Base-by-base conservation (phyloP, 2,888 invertebrate species). In the Catocala sponsa region DNA sequence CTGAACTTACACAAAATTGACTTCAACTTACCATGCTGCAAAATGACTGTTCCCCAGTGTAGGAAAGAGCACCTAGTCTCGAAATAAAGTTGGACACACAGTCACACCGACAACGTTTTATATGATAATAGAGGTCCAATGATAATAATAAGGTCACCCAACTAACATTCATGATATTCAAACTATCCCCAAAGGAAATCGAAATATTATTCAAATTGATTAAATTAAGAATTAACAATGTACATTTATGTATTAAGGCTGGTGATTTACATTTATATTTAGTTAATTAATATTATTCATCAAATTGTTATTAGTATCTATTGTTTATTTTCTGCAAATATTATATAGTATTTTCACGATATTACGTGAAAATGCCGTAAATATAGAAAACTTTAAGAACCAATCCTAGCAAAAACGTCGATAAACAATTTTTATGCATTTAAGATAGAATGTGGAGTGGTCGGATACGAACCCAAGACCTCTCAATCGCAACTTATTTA, bases 101-200 rank as follows among this genome's bases (percentile, higher is more conserved):
- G 46, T 15, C 46, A 46, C 9, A 46, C 13, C 15, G 15, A 68
- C 49, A 55, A 48, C 57, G 55, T 59, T 57, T 57, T 86, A 82
- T 87, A 74, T 90, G 86, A 66, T 79, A 90, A 90, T 86, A 56
- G 71, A 78, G 86, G 84, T 80, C 70, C 60, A 67, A 67, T 70
- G 69, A 64, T 76, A 73, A 71, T 72, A 65, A 72, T 13, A 72
- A 73, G 80, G 80, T 84, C 82, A 81, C 60, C 41, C 58, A 61
- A 52, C 54, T 62, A 62, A 76, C 76, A 85, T 84, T 79, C 79
- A 85, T 48, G 41, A 25, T 33, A 58, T 63, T 46, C 49, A 58
- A 52, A 54, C 43, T 46, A 25, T 38, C 1, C 13, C 13, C 13
- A 55, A 59, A 51, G 56, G 59, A 57, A 60, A 65, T 64, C 56